Conservation (phyloP, 1,140 invertebrate genomes). For the Trigoniulus corallinus region DNA sequence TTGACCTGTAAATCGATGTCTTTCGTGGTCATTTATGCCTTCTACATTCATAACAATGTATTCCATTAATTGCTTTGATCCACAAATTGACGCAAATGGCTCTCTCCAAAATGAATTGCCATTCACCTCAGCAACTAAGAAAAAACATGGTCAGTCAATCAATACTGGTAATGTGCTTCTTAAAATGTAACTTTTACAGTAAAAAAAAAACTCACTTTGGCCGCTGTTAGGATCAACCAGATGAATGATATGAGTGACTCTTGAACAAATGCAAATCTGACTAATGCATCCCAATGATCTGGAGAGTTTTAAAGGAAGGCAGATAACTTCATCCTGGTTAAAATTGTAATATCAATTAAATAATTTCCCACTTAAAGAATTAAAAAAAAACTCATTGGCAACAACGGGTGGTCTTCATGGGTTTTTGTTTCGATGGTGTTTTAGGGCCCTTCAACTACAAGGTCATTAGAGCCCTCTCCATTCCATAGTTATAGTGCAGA, state of each 20-base stretch:
- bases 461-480: too few species aligned
- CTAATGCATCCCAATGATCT: slow-evolving; percentile 82
- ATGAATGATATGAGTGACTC: slow-evolving; percentile 76
- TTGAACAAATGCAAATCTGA: slow-evolving; percentile 71
- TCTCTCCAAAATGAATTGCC: slow-evolving; percentile 64
- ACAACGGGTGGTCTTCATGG: too few species aligned
- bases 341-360: slow-evolving; percentile 3
- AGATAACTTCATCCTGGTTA: slow-evolving; percentile 65
- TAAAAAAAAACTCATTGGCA: too few species aligned
- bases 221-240: slow-evolving; percentile 84
- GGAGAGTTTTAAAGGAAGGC: slow-evolving; percentile 70
- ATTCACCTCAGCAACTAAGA: slow-evolving; percentile 70
- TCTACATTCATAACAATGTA: slow-evolving; percentile 94
- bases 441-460: too few species aligned
- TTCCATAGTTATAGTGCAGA: too few species aligned
- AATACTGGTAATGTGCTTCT: slow-evolving; percentile 4
- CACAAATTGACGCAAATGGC: slow-evolving; percentile 71
- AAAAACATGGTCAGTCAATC: too few species aligned
- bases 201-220: slow-evolving; percentile 47
- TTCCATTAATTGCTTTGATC: slow-evolving; percentile 78
- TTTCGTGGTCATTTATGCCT: slow-evolving; percentile 47
- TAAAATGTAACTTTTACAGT: slow-evolving; percentile 7
- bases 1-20: slow-evolving; percentile 61
- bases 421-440: too few species aligned
- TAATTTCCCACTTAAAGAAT: too few species aligned